Conservation (phyloP, 92 coral and sea anemone species). For the Zoanthus gigantus region DNA sequence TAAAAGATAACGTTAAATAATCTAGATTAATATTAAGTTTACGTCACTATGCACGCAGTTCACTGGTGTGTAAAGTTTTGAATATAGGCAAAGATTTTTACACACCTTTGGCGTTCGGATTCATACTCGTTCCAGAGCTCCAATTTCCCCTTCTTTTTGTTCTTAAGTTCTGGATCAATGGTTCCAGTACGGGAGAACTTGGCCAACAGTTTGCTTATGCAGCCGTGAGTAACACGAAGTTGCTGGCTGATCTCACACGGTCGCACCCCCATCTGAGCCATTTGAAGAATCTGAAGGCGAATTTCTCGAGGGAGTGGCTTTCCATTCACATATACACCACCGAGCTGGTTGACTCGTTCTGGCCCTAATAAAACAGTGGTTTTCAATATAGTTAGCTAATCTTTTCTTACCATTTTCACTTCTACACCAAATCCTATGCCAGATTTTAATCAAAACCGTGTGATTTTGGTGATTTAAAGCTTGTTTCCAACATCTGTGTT, state of each 20-base stretch:
- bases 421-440: no score
- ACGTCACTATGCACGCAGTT: no score
- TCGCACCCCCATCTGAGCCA: constrained; percentile 84
- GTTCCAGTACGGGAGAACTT: constrained; percentile 85
- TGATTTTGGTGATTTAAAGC: no score
- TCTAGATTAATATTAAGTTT: no score
- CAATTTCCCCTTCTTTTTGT: constrained; percentile 75
- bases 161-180: constrained; percentile 80
- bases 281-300: constrained; percentile 79
- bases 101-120: constrained; percentile 30
- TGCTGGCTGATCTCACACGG: constrained; percentile 94
- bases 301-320: constrained; percentile 80
- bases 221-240: constrained; percentile 91
- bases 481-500: no score
- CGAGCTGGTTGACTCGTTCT: constrained; percentile 64
- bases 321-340: constrained; percentile 89
- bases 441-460: no score
- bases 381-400: no score
- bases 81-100: neutral
- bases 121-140: constrained; percentile 39
- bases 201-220: constrained; percentile 88
- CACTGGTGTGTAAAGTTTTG: neutral
- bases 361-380: neutral
- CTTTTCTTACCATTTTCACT: no score
- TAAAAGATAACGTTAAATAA: no score